phyloP scores from a whole-genome alignment of 2,113 vertebrate species.

The Eira barbara region DNA sequence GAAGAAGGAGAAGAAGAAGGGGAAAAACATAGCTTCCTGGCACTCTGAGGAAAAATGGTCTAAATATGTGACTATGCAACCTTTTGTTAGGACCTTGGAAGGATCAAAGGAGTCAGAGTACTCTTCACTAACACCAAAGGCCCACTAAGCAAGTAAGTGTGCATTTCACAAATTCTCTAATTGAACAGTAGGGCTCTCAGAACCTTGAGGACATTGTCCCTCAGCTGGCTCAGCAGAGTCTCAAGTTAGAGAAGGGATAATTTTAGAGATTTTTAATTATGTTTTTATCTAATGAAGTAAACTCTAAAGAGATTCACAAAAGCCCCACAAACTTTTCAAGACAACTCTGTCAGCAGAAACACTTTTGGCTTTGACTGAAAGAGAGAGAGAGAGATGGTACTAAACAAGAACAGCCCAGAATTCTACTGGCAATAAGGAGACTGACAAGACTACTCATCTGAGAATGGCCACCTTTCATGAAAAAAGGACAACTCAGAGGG shows the following conservation, averaged over 20 bases:
- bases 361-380: not conserved
- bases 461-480: not conserved
- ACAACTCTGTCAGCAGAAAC: not conserved
- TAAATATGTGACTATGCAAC: not conserved
- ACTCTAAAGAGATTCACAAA: not conserved
- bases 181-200: not conserved
- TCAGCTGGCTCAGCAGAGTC: not conserved
- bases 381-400: not conserved
- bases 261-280: not conserved
- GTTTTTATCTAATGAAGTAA: not conserved
- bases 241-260: not conserved
- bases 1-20: fast-evolving
- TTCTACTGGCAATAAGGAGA: not conserved
- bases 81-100: not conserved
- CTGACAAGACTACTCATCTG: not conserved
- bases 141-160: not conserved
- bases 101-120: not conserved
- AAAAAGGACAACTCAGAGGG: not conserved
- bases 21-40: not conserved
- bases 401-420: not conserved
- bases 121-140: not conserved
- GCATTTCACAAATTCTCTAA: not conserved
- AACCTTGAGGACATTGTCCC: not conserved
- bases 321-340: not conserved
- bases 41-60: not conserved